Evolutionary conservation across 2,888 invertebrate genomes (phyloP).

Genomic region (Cephus sareptanus): DNA sequence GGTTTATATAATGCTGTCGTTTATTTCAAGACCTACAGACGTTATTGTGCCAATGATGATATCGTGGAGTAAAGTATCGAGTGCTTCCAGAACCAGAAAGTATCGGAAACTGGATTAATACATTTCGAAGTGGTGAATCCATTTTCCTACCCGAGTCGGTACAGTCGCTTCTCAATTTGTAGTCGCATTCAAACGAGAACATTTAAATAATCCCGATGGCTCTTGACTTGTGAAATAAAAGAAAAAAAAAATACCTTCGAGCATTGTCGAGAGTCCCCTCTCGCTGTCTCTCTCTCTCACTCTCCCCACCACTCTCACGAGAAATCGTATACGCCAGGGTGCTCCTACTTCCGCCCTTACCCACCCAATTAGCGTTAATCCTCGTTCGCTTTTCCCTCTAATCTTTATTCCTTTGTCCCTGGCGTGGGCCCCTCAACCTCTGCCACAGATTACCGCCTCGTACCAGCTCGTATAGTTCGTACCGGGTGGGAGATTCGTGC

Average conservation of each 20-base stretch:
- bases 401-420: constrained; percentile 57
- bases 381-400: constrained; percentile 51
- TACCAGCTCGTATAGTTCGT: neutral
- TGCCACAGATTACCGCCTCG: neutral
- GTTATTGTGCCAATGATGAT: neutral
- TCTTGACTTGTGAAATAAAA: constrained; percentile 51
- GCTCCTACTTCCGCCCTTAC: neutral
- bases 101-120: neutral
- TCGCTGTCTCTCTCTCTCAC: neutral
- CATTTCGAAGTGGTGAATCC: neutral
- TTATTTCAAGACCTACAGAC: neutral
- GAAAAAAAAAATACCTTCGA: neutral
- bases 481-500: neutral
- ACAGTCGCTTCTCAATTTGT: neutral
- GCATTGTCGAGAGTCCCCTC: neutral
- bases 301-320: neutral
- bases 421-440: constrained; percentile 25
- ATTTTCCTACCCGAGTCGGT: neutral
- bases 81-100: neutral
- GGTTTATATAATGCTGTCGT: neutral
- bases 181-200: constrained; percentile 9
- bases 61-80: neutral
- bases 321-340: neutral
- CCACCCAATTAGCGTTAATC: constrained; percentile 60
- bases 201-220: constrained; percentile 56